Percentiles rank a stretch among this genome's conserved stretches.
Evolutionary conservation across 1,140 invertebrate species (phyloP).

Genomic region (Zaprionus ghesquierei): DNA sequence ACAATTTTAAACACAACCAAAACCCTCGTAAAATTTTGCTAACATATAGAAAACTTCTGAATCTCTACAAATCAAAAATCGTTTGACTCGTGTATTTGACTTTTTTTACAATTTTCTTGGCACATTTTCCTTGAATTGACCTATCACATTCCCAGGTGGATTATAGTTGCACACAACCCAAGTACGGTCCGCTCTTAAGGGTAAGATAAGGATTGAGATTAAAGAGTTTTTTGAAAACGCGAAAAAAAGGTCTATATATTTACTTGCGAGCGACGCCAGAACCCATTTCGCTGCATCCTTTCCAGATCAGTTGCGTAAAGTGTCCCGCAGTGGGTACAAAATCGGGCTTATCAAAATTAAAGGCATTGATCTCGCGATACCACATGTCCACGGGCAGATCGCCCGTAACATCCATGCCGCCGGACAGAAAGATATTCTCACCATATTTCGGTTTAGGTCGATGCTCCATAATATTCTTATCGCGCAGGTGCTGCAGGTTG

Average conservation of each 20-base stretch:
- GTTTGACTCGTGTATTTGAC: too few relatives aligned
- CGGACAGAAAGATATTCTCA: slow-evolving; percentile 68
- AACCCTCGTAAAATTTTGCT: too few relatives aligned
- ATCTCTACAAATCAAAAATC: too few relatives aligned
- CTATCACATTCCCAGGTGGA: slow-evolving; percentile 89
- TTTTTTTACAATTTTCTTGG: slow-evolving; percentile 60
- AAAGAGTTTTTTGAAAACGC: not conserved
- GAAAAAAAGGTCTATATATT: not conserved
- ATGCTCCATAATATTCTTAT: slow-evolving; percentile 63
- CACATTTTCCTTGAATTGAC: slow-evolving; percentile 87
- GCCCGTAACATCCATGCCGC: slow-evolving; percentile 83
- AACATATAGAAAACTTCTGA: too few relatives aligned
- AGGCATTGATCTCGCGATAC: slow-evolving; percentile 86
- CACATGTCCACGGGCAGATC: slow-evolving; percentile 86
- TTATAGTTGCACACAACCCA: slow-evolving; percentile 90
- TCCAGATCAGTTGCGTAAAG: slow-evolving; percentile 90
- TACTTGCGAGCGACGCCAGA: slow-evolving; percentile 84
- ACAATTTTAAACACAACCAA: too few relatives aligned
- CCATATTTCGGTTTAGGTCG: slow-evolving; percentile 64
- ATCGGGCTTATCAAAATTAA: slow-evolving; percentile 83
- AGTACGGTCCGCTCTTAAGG: slow-evolving; percentile 64
- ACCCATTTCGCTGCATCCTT: slow-evolving; percentile 87
- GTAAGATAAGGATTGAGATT: not conserved
- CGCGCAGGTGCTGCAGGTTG: slow-evolving; percentile 48
- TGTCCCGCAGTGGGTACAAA: slow-evolving; percentile 84